Base-by-base conservation (phyloP, 2,888 invertebrate genomes). In the Sylvicola fuscatus region DNA sequence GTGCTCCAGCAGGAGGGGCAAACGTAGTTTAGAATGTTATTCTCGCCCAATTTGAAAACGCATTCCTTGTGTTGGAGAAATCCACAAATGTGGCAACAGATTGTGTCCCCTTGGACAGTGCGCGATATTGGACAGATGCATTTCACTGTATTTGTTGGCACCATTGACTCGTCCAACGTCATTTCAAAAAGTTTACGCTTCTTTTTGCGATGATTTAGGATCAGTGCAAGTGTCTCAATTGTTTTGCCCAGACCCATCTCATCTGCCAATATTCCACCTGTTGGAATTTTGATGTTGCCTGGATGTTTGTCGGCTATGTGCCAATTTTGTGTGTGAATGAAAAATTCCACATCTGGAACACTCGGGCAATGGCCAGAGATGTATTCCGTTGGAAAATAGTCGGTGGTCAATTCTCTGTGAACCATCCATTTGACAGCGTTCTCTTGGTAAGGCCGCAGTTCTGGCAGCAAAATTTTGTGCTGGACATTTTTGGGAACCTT, bases 241-340 rank as follows among this genome's bases (percentile, higher is more conserved):
- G 81, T 82, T 60, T 82, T 82, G 0, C 82, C 82, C 15, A 82
- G 56, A 1, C 82, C 81, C 80, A 81, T 81, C 56, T 81, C 80
- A 52, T 82, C 81, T 2, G 78, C 79, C 33, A 82, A 56, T 41
- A 82, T 77, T 2, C 80, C 80, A 11, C 79, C 78, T 2, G 62
- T 65, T 6, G 65, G 58, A 13, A 60, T 38, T 13, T 51, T 54
- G 8, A 45, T 42, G 3, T 51, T 43, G 3, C 50, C 29, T 2
- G 65, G 66, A 36, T 51, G 52, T 26, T 6, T 11, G 13, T 38
- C 38, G 0, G 26, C 32, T 2, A 42, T 21, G 27, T 45, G 42
- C 11, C n/a, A n/a, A 54, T 44, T n/a, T n/a, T n/a, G n/a, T n/a
- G n/a, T 42, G 49, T 48, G 3, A 39, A 41, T 2, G 34, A 33